Conservation (phyloP, 2,888 invertebrate species). For the Imbricaverruca yamaguchii region DNA sequence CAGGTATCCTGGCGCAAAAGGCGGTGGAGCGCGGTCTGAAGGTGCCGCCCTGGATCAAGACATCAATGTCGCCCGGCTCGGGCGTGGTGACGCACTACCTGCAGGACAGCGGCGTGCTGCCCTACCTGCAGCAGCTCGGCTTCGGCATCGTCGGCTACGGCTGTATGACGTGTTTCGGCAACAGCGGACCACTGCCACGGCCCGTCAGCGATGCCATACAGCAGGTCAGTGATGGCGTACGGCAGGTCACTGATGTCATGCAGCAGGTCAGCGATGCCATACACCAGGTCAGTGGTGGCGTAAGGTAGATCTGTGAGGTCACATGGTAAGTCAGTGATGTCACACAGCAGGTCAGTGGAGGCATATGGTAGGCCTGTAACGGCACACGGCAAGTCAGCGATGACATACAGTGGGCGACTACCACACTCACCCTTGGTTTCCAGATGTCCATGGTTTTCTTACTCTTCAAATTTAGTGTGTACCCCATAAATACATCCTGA, state of each 20-base stretch:
- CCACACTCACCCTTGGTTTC: too few relatives aligned
- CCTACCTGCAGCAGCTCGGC: conserved; percentile 56
- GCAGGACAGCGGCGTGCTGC: conserved; percentile 46
- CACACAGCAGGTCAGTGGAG: too few relatives aligned
- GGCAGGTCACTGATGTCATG: not conserved
- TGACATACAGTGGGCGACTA: too few relatives aligned
- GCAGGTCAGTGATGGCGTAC: conserved; percentile 49
- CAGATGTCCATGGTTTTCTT: too few relatives aligned
- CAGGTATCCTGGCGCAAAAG: conserved; percentile 84
- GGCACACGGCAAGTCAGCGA: too few relatives aligned
- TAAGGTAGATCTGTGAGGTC: too few relatives aligned
- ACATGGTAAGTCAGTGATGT: too few relatives aligned
- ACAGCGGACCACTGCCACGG: conserved; percentile 90
- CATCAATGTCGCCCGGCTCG: conserved; percentile 89
- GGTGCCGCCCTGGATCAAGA: conserved; percentile 91
- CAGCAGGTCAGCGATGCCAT: too few relatives aligned
- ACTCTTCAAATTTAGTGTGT: too few relatives aligned
- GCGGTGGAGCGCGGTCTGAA: conserved; percentile 82
- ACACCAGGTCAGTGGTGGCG: too few relatives aligned
- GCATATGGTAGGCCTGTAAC: too few relatives aligned
- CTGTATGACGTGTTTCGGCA: conserved; percentile 88
- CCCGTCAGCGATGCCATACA: conserved; percentile 83
- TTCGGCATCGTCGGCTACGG: conserved; percentile 95
- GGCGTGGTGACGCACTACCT: conserved; percentile 89
- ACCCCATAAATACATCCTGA: too few relatives aligned